Percentiles rank a stretch among this genome's conserved stretches.
phyloP scores from a whole-genome alignment of 2,888 invertebrate species.

The Piscicola geometra region DNA sequence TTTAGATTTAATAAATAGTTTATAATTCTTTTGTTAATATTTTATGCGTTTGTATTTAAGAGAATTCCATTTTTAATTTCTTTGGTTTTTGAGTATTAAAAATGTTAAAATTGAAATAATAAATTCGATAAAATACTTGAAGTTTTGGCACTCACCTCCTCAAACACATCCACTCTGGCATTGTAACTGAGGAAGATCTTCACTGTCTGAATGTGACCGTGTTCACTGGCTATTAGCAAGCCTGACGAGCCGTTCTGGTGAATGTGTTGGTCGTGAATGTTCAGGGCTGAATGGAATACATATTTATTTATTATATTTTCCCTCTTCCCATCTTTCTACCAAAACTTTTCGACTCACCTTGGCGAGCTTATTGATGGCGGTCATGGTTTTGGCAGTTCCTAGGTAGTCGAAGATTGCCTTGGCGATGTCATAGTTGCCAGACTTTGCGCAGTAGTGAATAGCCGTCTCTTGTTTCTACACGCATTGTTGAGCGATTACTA shows the following conservation, averaged over 20 bases:
- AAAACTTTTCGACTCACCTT: conserved; percentile 62
- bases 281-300: background rate
- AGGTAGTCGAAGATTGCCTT: conserved; percentile 88
- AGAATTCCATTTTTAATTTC: no score
- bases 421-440: conserved; percentile 90
- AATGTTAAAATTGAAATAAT: no score
- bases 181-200: conserved; percentile 77
- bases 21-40: conserved; percentile 2
- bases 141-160: conserved; percentile 79
- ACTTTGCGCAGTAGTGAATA: conserved; percentile 87
- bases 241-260: conserved; percentile 79
- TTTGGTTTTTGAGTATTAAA: no score
- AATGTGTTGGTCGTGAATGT: background rate
- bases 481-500: no score
- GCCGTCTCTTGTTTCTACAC: conserved; percentile 86
- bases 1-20: no score
- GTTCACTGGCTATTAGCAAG: conserved; percentile 85
- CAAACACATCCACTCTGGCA: conserved; percentile 97
- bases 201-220: conserved; percentile 90
- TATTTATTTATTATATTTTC: background rate
- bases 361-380: conserved; percentile 87
- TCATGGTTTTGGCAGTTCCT: conserved; percentile 81
- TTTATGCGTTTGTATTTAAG: background rate
- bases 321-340: background rate
- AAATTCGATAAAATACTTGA: no score